These are phyloP conservation scores for Chalcis sispes DNA, from an alignment of 2,888 invertebrate species.

Conservation along the genomic window DNA sequence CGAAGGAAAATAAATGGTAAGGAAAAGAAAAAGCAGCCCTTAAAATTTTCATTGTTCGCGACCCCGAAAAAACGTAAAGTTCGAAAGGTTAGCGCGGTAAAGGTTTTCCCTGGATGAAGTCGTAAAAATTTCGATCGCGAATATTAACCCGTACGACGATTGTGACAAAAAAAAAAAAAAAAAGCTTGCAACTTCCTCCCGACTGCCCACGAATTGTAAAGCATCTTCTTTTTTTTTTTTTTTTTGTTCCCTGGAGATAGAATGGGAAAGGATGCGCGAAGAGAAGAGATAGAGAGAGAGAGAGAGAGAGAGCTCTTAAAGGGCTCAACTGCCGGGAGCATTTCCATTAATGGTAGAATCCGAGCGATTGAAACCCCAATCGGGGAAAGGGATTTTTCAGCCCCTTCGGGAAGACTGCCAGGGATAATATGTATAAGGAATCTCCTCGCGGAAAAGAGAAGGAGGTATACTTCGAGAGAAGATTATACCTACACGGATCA, in stretches of 20 bases:
- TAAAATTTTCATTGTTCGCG: constrained; percentile 36
- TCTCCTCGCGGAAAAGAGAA: background rate
- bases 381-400: constrained; percentile 37
- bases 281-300: no score
- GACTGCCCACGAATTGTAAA: constrained; percentile 25
- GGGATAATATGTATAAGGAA: constrained; percentile 47
- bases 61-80: no score
- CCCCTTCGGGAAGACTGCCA: constrained; percentile 42
- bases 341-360: constrained; percentile 51
- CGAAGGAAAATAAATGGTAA: background rate
- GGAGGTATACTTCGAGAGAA: background rate
- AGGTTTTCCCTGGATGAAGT: background rate
- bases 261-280: no score
- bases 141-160: no score
- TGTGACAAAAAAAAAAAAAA: constrained; percentile 24
- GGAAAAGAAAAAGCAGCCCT: constrained; percentile 5
- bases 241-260: no score
- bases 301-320: background rate
- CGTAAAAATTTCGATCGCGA: constrained; percentile 48
- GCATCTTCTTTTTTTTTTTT: background rate
- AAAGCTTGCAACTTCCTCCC: constrained; percentile 29
- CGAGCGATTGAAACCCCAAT: constrained; percentile 47
- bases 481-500: background rate
- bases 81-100: background rate
- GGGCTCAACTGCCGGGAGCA: constrained; percentile 36